These are phyloP conservation scores for Campylomormyrus tamandua DNA, from an alignment of 2,113 vertebrate genomes.

Conservation along the genomic window DNA sequence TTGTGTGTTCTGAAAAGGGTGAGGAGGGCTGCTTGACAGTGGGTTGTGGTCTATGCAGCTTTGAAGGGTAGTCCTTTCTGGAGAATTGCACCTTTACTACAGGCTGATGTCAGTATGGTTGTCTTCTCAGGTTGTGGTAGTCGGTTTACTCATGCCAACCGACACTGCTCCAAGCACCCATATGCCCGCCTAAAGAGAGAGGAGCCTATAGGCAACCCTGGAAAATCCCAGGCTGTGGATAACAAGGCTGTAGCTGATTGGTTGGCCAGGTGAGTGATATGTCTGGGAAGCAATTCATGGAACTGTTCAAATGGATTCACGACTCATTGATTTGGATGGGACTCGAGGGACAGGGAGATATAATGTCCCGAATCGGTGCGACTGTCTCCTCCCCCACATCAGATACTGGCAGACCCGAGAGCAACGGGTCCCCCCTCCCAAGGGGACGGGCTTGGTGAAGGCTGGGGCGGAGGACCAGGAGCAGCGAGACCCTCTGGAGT, in stretches of 20 bases:
- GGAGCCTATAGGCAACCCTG: constrained; percentile 68
- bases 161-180: constrained; percentile 91
- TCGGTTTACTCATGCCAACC: constrained; percentile 94
- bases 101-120: constrained; percentile 20
- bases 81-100: not conserved
- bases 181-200: constrained; percentile 89
- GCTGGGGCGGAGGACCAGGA: constrained; percentile 76
- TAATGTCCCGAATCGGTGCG: not conserved
- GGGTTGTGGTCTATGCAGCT: not conserved
- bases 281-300: not conserved
- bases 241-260: constrained; percentile 95
- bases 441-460: constrained; percentile 71
- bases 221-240: constrained; percentile 74
- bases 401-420: constrained; percentile 93
- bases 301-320: not conserved
- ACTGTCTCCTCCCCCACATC: not conserved
- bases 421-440: constrained; percentile 73
- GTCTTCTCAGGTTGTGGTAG: constrained; percentile 75
- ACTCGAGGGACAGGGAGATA: not conserved
- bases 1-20: constrained; percentile 96
- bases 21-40: constrained; percentile 9
- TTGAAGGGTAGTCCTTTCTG: not conserved
- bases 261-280: constrained; percentile 80
- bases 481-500: constrained; percentile 92
- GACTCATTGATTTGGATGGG: rapidly evolving